Evolutionary conservation across 1,140 invertebrate genomes (phyloP), one percentile per base, ranked within the genome.

Genomic region (Aphaenogaster ashmeadi): DNA sequence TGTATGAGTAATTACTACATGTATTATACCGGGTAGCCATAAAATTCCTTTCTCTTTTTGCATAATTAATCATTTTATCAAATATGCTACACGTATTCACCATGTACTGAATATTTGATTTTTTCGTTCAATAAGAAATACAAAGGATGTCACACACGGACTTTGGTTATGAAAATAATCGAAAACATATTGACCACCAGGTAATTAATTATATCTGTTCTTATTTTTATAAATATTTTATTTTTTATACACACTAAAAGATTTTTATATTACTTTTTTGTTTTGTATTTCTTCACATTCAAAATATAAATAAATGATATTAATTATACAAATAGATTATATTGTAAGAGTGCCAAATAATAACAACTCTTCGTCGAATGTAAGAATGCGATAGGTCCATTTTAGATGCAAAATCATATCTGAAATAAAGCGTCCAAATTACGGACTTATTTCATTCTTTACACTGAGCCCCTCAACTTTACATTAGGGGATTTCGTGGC

Each of bases 41-140:
- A 60, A 83, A 83, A 83, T 74, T 74, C 18, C 54, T 21, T 79
- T 83, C 58, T 41, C 60, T 13, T 38, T 60, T 58, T 66, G 8
- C n/a, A 50, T 27, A 67, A 27, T 41, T 62, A 80, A n/a, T 2
- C 6, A 6, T 38, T 44, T 69, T 71, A 9, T 69, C 21, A 72
- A 44, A 83, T 58, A 21, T n/a, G n/a, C 15, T 54, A 9, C 15
- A 52, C 54, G 58, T 47, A 50, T 47, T 78, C 5, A 44, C 3
- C 1, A 5, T 36, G 38, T 78, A 64, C 5, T 36, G 15, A 38
- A 56, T 41, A 33, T 62, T 38, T 47, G 9, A 13, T 50, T n/a
- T 79, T 66, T 47, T 47, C 18, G 13, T 41, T 75, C 38, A 78
- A 75, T 44, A 38, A 79, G 62, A 33, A 67, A 33, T 79, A 36